These are phyloP conservation scores for Brachirus orientalis DNA, from an alignment of 2,113 vertebrate genomes.

Conservation along the genomic window DNA sequence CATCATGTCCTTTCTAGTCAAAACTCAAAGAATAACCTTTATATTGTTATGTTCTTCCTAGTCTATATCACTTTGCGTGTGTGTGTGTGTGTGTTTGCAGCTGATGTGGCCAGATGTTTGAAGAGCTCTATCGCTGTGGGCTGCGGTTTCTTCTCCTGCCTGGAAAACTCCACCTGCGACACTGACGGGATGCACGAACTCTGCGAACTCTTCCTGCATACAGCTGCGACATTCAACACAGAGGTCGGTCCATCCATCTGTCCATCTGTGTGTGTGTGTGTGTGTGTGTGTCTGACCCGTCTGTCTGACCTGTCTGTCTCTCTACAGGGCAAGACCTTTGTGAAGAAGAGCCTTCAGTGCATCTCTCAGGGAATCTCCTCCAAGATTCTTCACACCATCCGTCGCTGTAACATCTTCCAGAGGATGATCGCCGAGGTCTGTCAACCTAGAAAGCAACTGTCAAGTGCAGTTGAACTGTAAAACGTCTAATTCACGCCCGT, in stretches of 20 bases:
- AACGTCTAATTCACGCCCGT: too few relatives aligned
- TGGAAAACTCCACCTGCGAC: constrained; percentile 97
- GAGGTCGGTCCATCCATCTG: constrained; percentile 84
- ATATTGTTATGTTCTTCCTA: too few relatives aligned
- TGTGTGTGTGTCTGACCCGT: constrained; percentile 21
- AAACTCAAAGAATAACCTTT: too few relatives aligned
- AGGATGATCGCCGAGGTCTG: constrained; percentile 91
- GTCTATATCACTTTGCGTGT: neutral
- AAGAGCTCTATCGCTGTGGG: constrained; percentile 90
- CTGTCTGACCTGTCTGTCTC: constrained; percentile 59
- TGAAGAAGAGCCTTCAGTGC: constrained; percentile 96
- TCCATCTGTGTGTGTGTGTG: neutral
- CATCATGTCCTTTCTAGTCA: too few relatives aligned
- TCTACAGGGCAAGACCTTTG: constrained; percentile 92
- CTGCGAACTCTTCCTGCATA: constrained; percentile 93
- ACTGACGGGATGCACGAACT: constrained; percentile 96
- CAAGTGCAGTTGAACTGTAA: too few relatives aligned
- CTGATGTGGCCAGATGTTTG: constrained; percentile 91
- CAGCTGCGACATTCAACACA: constrained; percentile 94
- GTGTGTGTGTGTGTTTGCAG: constrained; percentile 65
- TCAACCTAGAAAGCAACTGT: neutral
- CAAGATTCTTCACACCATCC: constrained; percentile 92
- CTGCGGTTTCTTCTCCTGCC: constrained; percentile 93
- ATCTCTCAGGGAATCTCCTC: constrained; percentile 88
- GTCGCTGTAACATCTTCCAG: constrained; percentile 94